These are phyloP conservation scores for Melipona bicolor DNA, from an alignment of 2,888 invertebrate species.

Conservation along the genomic window DNA sequence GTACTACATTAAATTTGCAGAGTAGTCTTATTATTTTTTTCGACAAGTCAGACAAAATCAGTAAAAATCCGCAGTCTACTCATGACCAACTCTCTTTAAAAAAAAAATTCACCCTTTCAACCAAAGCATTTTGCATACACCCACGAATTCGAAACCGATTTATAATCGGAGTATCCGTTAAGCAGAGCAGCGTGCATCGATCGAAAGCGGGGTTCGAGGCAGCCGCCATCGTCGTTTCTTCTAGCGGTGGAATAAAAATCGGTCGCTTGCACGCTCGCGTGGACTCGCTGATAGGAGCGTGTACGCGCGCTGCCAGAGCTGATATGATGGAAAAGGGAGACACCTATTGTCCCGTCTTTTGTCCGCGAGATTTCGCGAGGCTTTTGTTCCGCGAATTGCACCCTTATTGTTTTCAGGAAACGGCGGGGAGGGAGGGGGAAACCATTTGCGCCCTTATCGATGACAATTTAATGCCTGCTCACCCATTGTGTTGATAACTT, in stretches of 20 bases:
- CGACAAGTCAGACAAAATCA: background rate
- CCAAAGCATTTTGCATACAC: background rate
- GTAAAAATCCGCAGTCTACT: background rate
- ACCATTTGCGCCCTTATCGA: conserved; percentile 25
- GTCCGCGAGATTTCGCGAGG: conserved; percentile 42
- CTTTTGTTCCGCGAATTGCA: conserved; percentile 52
- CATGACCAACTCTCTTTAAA: background rate
- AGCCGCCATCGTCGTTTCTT: conserved; percentile 41
- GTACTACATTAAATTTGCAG: too few species aligned
- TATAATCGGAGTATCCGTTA: conserved; percentile 15
- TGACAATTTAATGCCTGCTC: conserved; percentile 34
- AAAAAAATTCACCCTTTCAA: too few species aligned
- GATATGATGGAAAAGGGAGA: conserved; percentile 53
- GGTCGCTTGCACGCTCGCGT: conserved; percentile 21
- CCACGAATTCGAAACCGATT: conserved; percentile 7
- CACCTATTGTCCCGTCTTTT: conserved; percentile 51
- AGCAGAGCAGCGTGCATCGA: conserved; percentile 27
- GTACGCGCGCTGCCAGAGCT: conserved; percentile 23
- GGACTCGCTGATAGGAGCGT: conserved; percentile 35
- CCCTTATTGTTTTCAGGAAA: conserved; percentile 48
- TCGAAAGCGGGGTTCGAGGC: conserved; percentile 8
- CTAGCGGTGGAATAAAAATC: conserved; percentile 39
- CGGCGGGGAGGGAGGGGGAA: background rate
- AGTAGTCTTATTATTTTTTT: too few species aligned
- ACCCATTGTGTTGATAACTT: background rate